A percentile compares a stretch with the other conserved stretches of the same genome.
phyloP scores from a whole-genome alignment of 2,113 vertebrate species.

The Silurus glanis region DNA sequence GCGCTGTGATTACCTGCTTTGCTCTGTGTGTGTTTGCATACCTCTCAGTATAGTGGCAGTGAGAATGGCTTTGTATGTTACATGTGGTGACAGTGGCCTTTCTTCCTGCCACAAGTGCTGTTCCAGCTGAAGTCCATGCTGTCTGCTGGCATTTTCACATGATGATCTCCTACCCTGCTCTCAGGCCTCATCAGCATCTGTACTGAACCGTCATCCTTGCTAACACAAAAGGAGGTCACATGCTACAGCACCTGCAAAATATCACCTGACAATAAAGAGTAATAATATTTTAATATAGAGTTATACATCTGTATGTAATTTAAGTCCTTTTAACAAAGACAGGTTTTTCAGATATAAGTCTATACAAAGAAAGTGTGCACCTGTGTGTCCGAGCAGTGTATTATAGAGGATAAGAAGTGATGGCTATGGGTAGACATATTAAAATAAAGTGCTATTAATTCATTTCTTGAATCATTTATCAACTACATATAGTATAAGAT shows the following conservation, averaged over 20 bases:
- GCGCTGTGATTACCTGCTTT: slow-evolving; percentile 15
- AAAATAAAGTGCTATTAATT: slow-evolving; percentile 57
- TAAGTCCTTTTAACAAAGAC: slow-evolving; percentile 47
- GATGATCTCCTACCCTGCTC: slow-evolving; percentile 35
- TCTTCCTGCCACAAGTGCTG: slow-evolving; percentile 61
- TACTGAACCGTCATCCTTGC: slow-evolving; percentile 15
- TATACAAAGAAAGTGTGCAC: slow-evolving; percentile 17
- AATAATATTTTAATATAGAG: slow-evolving; percentile 34
- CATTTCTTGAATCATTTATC: slow-evolving; percentile 66
- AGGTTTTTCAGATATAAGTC: slow-evolving; percentile 37
- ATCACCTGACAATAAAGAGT: neutral
- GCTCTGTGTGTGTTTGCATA: slow-evolving; percentile 38
- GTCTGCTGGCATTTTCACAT: slow-evolving; percentile 55
- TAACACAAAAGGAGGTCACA: neutral
- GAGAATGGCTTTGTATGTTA: slow-evolving; percentile 16
- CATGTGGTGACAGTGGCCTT: slow-evolving; percentile 56
- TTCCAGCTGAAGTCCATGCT: slow-evolving; percentile 50
- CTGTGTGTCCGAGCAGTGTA: neutral
- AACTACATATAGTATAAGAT: neutral
- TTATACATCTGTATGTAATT: slow-evolving; percentile 45
- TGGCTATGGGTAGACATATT: slow-evolving; percentile 40
- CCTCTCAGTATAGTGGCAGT: slow-evolving; percentile 58
- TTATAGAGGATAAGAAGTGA: slow-evolving; percentile 50
- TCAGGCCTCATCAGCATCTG: slow-evolving; percentile 48
- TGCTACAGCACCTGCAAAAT: neutral